A percentile compares a stretch with the other conserved stretches of the same genome.
These are phyloP conservation scores for Philantomba maxwellii DNA, from an alignment of 2,113 vertebrate genomes.

Conservation along the genomic window DNA sequence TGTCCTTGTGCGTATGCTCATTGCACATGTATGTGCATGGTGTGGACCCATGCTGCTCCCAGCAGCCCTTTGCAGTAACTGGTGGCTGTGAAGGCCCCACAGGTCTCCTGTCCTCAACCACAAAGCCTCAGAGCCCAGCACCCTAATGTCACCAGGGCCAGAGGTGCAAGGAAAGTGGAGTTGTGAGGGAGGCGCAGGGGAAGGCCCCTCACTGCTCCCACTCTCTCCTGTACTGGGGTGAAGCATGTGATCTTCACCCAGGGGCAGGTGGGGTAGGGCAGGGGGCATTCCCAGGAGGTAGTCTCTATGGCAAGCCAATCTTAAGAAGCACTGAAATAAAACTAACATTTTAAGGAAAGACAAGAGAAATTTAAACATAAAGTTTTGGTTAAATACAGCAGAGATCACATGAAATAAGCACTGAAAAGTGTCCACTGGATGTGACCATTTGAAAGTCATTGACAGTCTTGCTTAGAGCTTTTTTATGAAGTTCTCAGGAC, in stretches of 20 bases:
- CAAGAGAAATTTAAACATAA: not conserved
- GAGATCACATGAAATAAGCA: not conserved
- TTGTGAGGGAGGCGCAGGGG: fast-evolving
- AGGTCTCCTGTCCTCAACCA: not conserved
- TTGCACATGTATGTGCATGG: not conserved
- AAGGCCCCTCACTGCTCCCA: not conserved
- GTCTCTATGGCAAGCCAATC: not conserved
- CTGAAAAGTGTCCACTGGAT: not conserved
- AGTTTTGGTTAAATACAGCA: not conserved
- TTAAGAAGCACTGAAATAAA: not conserved
- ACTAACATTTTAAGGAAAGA: not conserved
- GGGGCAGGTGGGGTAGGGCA: not conserved
- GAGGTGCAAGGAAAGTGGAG: not conserved
- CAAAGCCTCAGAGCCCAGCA: not conserved
- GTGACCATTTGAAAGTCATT: not conserved
- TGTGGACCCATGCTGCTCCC: not conserved
- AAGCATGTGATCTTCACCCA: not conserved
- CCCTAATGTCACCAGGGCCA: not conserved
- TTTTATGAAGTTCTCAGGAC: not conserved
- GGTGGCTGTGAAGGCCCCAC: not conserved
- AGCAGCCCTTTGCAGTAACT: not conserved
- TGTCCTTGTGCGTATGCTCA: not conserved
- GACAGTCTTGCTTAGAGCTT: not conserved
- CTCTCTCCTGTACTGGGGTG: not conserved
- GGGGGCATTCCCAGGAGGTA: not conserved